phyloP scores from a whole-genome alignment of 2,888 invertebrate species.

The Encarsia formosa region DNA sequence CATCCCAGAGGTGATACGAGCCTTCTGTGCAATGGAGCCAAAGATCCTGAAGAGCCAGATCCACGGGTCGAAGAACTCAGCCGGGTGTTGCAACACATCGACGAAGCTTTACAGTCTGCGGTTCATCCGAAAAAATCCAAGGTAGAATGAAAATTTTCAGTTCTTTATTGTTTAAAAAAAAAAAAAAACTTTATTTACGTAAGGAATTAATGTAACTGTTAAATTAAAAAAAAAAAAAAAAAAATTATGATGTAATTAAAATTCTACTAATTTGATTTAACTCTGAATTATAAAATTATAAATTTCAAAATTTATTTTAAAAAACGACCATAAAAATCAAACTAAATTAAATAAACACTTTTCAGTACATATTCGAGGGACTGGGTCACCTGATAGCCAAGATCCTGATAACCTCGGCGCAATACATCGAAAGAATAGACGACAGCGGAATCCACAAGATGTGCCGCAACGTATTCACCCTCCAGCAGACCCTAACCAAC shows the following conservation, averaged over 20 bases:
- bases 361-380: conserved; percentile 84
- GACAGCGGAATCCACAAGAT: conserved; percentile 78
- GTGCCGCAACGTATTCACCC: conserved; percentile 79
- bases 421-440: conserved; percentile 75
- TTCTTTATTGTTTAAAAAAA: neutral
- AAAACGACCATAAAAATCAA: no score
- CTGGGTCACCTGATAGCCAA: conserved; percentile 79
- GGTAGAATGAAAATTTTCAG: conserved; percentile 49
- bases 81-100: conserved; percentile 71
- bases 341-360: no score
- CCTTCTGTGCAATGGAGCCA: conserved; percentile 48
- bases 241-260: no score
- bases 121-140: conserved; percentile 74
- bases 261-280: no score
- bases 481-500: conserved; percentile 81
- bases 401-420: conserved; percentile 74
- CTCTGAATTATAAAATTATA: no score
- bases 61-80: conserved; percentile 73
- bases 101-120: conserved; percentile 71
- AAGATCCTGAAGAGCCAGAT: conserved; percentile 74
- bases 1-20: conserved; percentile 53
- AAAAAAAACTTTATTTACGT: no score
- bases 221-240: no score
- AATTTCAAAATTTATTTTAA: no score
- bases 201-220: no score